Evolutionary conservation across 1,140 invertebrate genomes (phyloP).

Genomic region (Sycobia sp.): DNA sequence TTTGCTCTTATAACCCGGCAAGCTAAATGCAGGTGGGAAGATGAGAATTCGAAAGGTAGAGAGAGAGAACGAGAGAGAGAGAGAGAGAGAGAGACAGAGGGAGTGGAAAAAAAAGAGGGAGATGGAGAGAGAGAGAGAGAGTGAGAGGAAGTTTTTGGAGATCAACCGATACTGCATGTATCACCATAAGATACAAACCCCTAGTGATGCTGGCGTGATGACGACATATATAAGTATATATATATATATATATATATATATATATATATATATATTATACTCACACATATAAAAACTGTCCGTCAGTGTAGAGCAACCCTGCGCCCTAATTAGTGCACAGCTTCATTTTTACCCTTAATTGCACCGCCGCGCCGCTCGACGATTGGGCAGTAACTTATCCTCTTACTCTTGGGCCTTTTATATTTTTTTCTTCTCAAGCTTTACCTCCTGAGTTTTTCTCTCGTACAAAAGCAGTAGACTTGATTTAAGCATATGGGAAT

Average conservation of each 20-base stretch:
- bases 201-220: neutral
- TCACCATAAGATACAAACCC: slow-evolving; percentile 7
- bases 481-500: no score
- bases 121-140: slow-evolving; percentile 1
- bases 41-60: no score
- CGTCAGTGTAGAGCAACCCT: no score
- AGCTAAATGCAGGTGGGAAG: neutral
- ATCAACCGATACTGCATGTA: slow-evolving; percentile 1
- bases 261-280: no score
- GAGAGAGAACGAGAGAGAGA: no score
- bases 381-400: neutral
- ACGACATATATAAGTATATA: neutral
- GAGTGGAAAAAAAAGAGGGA: no score
- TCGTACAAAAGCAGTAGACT: no score
- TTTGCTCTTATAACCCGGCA: neutral
- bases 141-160: neutral
- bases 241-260: no score
- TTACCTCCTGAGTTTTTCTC: no score
- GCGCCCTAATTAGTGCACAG: slow-evolving; percentile 28
- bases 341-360: slow-evolving; percentile 34
- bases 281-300: neutral
- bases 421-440: neutral
- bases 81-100: no score
- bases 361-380: neutral
- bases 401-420: neutral